Base-by-base conservation (phyloP, 2,888 invertebrate species). In the Scaptomyza cyrtandrae region DNA sequence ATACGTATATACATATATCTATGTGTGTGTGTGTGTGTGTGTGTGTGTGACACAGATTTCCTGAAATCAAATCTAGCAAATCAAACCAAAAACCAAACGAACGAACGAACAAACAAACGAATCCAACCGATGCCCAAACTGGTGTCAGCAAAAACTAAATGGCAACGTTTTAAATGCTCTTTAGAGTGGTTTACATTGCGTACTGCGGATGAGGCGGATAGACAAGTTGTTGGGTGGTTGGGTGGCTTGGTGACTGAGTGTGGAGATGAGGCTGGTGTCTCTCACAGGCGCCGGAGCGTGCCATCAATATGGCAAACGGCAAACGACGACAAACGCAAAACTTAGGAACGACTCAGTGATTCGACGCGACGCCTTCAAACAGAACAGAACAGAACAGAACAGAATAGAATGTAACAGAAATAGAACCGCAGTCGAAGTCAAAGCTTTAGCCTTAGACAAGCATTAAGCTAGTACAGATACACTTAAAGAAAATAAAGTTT, bases 31-130 rank as follows among this genome's bases (percentile, higher is more conserved):
- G 6, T 49, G 24, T 19, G n/a, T 44, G n/a, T 48, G 48, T 49
- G 46, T 45, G 63, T 56, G 63, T 49, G 63, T 49, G 52, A 39
- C 27, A 57, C 57, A 69, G 75, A 80, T 85, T 88, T 88, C 80
- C 81, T 86, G 90, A 90, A 90, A 90, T 90, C 86, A 86, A 90
- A 90, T 90, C 90, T 90, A 87, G 89, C 90, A 89, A 90, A 88
- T 89, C 89, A 88, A 81, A 80, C 79, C 88, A 77, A 78, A 79
- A 83, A 78, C 73, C 77, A 60, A 75, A 48, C 52, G 52, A 61
- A 71, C 59, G 48, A 76, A 71, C 52, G 52, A 61, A 71, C 59
- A 45, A 76, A 71, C 19, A 19, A 19, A 19, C 52, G 16, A 70
- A 65, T 43, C 46, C 48, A 76, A 50, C 56, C 67, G 58, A 69